These are phyloP conservation scores for Ophiothrix spiculata DNA, from an alignment of 35 echinoderm and acorn worm genomes.

Conservation along the genomic window DNA sequence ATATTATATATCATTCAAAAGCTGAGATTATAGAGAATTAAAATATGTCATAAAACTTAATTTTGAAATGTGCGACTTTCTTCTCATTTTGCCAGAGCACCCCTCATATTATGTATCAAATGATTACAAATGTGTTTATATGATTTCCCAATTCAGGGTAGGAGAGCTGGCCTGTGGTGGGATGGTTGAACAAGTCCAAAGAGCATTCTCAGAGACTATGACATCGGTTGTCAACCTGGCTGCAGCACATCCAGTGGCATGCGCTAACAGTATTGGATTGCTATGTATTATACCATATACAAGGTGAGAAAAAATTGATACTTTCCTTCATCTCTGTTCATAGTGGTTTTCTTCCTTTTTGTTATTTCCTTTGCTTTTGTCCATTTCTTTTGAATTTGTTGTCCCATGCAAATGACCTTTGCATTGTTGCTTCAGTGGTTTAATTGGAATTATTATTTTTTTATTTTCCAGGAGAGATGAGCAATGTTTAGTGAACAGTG, in stretches of 20 bases:
- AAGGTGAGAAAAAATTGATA: slow-evolving; percentile 37
- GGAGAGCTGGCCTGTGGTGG: slow-evolving; percentile 74
- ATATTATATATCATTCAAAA: no score
- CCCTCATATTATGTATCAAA: not conserved
- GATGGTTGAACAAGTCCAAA: slow-evolving; percentile 55
- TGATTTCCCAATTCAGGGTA: slow-evolving; percentile 23
- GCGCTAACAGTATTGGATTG: slow-evolving; percentile 74
- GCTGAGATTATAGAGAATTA: no score
- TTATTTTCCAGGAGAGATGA: slow-evolving; percentile 61
- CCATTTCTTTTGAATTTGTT: not conserved
- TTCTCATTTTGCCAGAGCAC: no score
- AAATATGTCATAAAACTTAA: no score
- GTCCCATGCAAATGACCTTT: not conserved
- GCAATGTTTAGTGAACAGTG: slow-evolving; percentile 59
- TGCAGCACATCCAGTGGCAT: slow-evolving; percentile 47
- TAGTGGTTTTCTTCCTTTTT: no score
- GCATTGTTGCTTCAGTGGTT: not conserved
- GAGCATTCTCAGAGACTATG: slow-evolving; percentile 70
- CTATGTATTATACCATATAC: slow-evolving; percentile 76
- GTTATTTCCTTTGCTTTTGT: not conserved
- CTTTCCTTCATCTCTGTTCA: no score
- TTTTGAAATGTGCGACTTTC: no score
- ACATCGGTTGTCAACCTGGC: slow-evolving; percentile 61
- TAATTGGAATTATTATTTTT: not conserved
- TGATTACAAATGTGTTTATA: not conserved